phyloP scores from a whole-genome alignment of 2,113 vertebrate species.

The Myrmecophaga tridactyla region DNA sequence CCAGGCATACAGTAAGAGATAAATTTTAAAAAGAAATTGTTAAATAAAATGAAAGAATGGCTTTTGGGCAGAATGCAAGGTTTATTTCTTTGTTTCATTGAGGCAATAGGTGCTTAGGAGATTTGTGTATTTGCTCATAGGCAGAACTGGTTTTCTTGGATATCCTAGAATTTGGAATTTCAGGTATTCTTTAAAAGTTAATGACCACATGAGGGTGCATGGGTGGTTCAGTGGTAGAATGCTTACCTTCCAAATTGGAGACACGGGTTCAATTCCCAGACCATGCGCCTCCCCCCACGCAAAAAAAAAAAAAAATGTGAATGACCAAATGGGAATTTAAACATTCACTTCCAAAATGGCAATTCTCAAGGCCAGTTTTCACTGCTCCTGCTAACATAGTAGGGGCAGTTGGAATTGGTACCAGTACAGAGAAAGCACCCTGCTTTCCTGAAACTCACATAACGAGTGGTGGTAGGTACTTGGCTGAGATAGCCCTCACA shows the following conservation, averaged over 20 bases:
- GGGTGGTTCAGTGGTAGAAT: no score
- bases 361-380: background rate
- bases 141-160: background rate
- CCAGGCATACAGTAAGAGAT: background rate
- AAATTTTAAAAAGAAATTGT: background rate
- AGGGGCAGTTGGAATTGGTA: background rate
- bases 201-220: background rate
- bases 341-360: background rate
- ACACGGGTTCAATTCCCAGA: no score
- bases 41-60: background rate
- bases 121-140: background rate
- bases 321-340: no score
- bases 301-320: no score
- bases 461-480: background rate
- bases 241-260: no score
- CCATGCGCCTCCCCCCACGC: no score
- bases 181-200: constrained; percentile 23
- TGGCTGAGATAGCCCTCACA: background rate
- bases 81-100: background rate
- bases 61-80: background rate
- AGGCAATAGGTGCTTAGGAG: background rate
- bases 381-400: background rate
- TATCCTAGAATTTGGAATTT: background rate
- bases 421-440: background rate
- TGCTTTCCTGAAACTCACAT: background rate